Evolutionary conservation across 92 coral and sea anemone species (phyloP), one percentile per base, ranked within the genome.

Genomic region (Isaurus tuberculatus): DNA sequence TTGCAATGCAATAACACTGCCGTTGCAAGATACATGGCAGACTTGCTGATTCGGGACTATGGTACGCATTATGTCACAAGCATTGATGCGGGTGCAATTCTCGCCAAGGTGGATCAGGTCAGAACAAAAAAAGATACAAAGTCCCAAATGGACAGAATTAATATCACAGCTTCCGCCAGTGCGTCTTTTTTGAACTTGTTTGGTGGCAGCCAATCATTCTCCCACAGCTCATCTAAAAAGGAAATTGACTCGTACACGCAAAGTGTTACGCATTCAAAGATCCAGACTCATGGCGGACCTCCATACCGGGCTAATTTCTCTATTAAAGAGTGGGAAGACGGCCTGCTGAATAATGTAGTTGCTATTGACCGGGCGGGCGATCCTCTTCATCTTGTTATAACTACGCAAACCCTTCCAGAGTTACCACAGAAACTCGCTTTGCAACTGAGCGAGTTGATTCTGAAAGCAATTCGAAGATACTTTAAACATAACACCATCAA

Each of bases 21-120:
- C 11, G 92, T 85, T 31, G 98, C 98, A 23, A 87, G 90, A 8
- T 95, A 70, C 81, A 88, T 95, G 46, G 91, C 94, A 1, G 93
- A 93, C 70, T 42, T 93, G 71, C 77, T 95, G 67, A 85, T 95
- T 22, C 98, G 98, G 31, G 98, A 95, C 80, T 95, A 86, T 69
- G 98, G 98, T 1, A 95, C 98, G 49, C 98, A 95, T 83, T 89
- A 79, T 72, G 72, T 93, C 63, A 93, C 98, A 20, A 92, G 98
- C 36, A 92, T 93, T 63, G 93, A 91, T 68, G 93, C 97, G 6
- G 97, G 98, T 11, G 97, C 97, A 15, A 84, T 93, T 70, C 84
- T 95, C 31, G 94, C 98, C 9, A 91, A 95, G 75, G 87, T 95
- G 34, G 97, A 92, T 83, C 92, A 93, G 64, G 57, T 93, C 44